Conservation (phyloP, 1,140 invertebrate species). For the Pogonus chalceus region DNA sequence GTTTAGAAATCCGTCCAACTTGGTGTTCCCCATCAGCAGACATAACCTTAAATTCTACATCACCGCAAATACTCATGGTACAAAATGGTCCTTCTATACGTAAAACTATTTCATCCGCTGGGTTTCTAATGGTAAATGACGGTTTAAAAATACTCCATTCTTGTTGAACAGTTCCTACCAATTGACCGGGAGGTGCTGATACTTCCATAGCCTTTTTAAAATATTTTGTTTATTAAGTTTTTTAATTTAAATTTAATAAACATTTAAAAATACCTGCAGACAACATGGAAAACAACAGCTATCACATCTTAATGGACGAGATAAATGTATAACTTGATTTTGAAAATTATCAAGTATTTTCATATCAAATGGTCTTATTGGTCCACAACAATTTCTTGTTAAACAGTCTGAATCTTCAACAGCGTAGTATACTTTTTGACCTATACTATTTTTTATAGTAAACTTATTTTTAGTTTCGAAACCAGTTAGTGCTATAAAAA, state of each 20-base stretch:
- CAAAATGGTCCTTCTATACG: constrained; percentile 77
- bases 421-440: constrained; percentile 76
- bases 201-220: constrained; percentile 56
- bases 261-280: constrained; percentile 53
- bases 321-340: constrained; percentile 69
- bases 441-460: constrained; percentile 61
- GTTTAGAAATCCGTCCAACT: constrained; percentile 48
- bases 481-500: constrained; percentile 56
- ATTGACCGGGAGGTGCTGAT: constrained; percentile 55
- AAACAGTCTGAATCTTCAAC: constrained; percentile 75
- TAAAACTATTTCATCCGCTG: constrained; percentile 63
- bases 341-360: constrained; percentile 68
- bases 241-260: not conserved
- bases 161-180: constrained; percentile 72
- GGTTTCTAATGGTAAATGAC: constrained; percentile 69
- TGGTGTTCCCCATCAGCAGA: constrained; percentile 38
- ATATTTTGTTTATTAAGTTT: not conserved
- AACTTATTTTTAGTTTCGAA: constrained; percentile 89
- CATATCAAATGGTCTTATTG: constrained; percentile 72
- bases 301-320: constrained; percentile 65
- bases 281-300: constrained; percentile 77
- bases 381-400: constrained; percentile 67
- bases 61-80: constrained; percentile 68
- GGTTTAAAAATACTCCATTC: constrained; percentile 75
- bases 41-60: constrained; percentile 59